Conservation (phyloP, 2,888 invertebrate genomes). For the Callinectes sapidus region DNA sequence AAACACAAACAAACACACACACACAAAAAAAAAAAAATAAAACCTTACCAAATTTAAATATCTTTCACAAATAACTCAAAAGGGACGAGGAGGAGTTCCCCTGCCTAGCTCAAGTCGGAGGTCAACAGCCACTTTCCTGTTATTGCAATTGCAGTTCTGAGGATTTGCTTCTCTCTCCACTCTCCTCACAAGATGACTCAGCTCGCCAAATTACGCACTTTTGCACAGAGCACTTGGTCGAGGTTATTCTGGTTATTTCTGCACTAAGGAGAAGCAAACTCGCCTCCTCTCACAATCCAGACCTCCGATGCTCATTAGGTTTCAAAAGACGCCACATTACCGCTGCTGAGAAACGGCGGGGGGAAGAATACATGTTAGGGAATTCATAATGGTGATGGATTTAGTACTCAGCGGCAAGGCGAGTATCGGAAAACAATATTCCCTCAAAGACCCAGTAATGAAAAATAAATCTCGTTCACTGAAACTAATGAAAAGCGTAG, state of each 20-base stretch:
- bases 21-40: not conserved
- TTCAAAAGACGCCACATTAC: not conserved
- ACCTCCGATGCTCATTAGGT: not conserved
- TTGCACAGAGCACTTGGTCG: not conserved
- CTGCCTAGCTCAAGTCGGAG: not conserved
- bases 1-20: not conserved
- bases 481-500: not conserved
- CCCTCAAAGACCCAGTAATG: not conserved
- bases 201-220: not conserved
- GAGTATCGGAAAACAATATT: conserved; percentile 19
- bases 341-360: not conserved
- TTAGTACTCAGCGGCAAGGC: not conserved
- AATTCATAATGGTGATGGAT: not conserved
- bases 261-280: not conserved
- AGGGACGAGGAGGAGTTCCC: not conserved
- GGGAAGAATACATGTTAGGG: not conserved
- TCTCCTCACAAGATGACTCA: not conserved
- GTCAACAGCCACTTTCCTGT: not conserved
- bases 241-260: not conserved
- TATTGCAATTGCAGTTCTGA: not conserved
- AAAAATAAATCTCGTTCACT: not conserved
- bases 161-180: not conserved
- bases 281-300: not conserved
- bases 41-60: not conserved
- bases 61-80: not conserved